Base-by-base conservation (phyloP, 2,888 invertebrate species). In the Apotomis capreana region DNA sequence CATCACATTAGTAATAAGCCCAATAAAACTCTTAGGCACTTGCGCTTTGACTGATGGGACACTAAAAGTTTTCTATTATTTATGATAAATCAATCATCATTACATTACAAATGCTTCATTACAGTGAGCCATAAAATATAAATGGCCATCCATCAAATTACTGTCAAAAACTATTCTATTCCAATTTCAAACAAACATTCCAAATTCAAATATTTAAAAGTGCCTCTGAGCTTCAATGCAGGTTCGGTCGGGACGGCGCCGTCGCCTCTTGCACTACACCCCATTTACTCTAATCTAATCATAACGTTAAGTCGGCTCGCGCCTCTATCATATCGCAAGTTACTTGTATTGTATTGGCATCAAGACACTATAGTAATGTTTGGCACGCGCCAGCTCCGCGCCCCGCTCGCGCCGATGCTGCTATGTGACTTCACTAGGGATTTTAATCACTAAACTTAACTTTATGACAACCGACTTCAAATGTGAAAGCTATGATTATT, bases 361-460 rank as follows among this genome's bases (percentile, higher is more conserved):
- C 70, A 72, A 72, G 72, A 72, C 72, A 72, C 72, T 72, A 72
- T 68, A 68, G 61, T 74, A 71, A 65, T 15, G 63, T 60, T 65
- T 64, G 70, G 70, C 74, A 55, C 74, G 15, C 37, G 63, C 68
- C 68, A 15, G 54, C 26, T 15, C 44, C 57, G 59, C 63, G 60
- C 69, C 73, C 51, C 69, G 67, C 70, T 51, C 51, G 64, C 70
- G 70, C 52, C 36, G 59, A 15, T 55, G 65, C 40, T 64, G 13
- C 54, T 61, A 60, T 60, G 52, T 63, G 54, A 63, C 63, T 13
- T 26, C 26, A 26, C 26, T 26, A 26, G 12, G 52, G 13, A 26
- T 51, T 62, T 62, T 49, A 36, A 62, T 62, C 15, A 36, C 49
- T 49, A 49, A 49, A 49, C 5, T 10, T 49, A 40, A 10, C 49